phyloP scores from a whole-genome alignment of 1,140 invertebrate species.

The Drosophila pallidifrons region DNA sequence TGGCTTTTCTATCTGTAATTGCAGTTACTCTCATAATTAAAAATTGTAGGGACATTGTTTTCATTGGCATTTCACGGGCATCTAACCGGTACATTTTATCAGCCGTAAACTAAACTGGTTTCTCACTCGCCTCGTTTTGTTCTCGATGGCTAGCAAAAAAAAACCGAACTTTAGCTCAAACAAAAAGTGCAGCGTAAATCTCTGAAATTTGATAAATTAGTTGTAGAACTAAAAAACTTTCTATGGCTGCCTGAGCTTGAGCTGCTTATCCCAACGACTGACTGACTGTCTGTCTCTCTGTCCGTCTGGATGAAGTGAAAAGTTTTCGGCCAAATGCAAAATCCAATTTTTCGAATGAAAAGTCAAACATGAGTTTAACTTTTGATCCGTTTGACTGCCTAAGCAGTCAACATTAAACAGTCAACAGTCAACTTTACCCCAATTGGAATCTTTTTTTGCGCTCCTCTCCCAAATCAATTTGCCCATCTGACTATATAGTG shows the following conservation, averaged over 20 bases:
- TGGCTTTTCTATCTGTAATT: slow-evolving; percentile 21
- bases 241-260: slow-evolving; percentile 50
- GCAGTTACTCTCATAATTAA: slow-evolving; percentile 70
- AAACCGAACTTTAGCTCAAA: slow-evolving; percentile 52
- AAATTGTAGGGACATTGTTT: slow-evolving; percentile 69
- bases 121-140: neutral
- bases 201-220: slow-evolving; percentile 82
- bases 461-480: slow-evolving; percentile 38
- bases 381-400: slow-evolving; percentile 76
- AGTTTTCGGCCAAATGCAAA: slow-evolving; percentile 76
- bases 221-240: slow-evolving; percentile 73
- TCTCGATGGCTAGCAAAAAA: neutral
- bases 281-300: slow-evolving; percentile 46
- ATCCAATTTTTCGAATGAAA: slow-evolving; percentile 84
- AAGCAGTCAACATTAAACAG: slow-evolving; percentile 59
- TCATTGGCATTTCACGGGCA: slow-evolving; percentile 33
- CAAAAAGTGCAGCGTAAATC: slow-evolving; percentile 68
- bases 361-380: slow-evolving; percentile 83
- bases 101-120: slow-evolving; percentile 34
- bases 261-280: slow-evolving; percentile 53
- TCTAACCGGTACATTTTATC: slow-evolving; percentile 12
- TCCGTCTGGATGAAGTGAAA: slow-evolving; percentile 44
- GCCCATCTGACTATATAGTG: slow-evolving; percentile 15
- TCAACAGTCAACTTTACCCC: slow-evolving; percentile 32
- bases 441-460: slow-evolving; percentile 23